Conservation (phyloP, 2,888 invertebrate species). For the Cancer borealis region DNA sequence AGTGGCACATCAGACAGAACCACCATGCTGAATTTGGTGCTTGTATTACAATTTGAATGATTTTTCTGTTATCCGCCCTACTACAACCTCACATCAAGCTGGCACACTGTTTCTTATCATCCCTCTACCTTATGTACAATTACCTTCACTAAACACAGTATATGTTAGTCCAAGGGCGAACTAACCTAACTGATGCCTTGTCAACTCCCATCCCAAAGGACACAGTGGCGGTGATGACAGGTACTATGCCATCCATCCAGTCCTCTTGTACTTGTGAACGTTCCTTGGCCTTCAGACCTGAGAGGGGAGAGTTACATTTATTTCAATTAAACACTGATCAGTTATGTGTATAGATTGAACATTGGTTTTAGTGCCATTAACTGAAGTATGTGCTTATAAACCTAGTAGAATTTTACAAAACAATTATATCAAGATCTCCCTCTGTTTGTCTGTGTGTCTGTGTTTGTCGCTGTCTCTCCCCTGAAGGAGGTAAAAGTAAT, state of each 20-base stretch:
- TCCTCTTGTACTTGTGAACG: constrained; percentile 90
- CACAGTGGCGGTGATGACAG: constrained; percentile 96
- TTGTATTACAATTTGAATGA: too few species aligned
- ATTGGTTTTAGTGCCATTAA: not conserved
- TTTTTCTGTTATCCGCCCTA: too few species aligned
- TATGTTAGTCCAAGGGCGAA: not conserved
- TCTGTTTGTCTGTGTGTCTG: too few species aligned
- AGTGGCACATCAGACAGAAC: too few species aligned
- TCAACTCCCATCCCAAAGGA: constrained; percentile 99
- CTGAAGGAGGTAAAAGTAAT: not conserved
- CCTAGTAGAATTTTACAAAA: not conserved
- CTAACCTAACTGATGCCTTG: constrained; percentile 91
- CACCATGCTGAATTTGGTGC: too few species aligned
- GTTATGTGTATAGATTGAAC: not conserved
- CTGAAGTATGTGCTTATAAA: not conserved
- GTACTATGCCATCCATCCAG: constrained; percentile 93
- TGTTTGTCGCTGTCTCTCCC: not conserved
- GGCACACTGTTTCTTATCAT: too few species aligned
- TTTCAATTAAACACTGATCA: not conserved
- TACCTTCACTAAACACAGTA: too few species aligned
- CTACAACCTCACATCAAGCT: too few species aligned
- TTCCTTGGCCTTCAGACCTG: constrained; percentile 87
- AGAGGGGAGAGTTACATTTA: not conserved
- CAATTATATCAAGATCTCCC: not conserved
- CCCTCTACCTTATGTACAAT: too few species aligned